A percentile compares a stretch with the other conserved stretches of the same genome.
Evolutionary conservation across 2,888 invertebrate genomes (phyloP).

Genomic region (Urechis unicinctus): DNA sequence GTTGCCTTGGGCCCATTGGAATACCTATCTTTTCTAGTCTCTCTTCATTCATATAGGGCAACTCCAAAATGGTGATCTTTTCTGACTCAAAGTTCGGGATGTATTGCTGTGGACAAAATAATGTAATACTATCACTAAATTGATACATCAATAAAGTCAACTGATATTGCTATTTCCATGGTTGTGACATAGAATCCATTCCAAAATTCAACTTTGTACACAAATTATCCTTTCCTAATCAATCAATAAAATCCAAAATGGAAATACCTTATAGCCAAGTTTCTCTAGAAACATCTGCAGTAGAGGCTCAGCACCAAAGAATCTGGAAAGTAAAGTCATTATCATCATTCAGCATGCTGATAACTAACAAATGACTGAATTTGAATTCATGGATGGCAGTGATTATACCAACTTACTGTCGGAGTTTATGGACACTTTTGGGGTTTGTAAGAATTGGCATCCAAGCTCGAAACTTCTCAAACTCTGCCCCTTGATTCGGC

Average conservation of each 20-base stretch:
- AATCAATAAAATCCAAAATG: not conserved
- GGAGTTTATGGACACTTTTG: slow-evolving; percentile 76
- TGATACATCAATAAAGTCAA: not conserved
- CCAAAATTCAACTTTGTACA: too few relatives aligned
- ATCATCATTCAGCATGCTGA: not conserved
- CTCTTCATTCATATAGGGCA: slow-evolving; percentile 85
- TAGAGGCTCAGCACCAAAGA: slow-evolving; percentile 87
- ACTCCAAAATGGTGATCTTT: slow-evolving; percentile 75
- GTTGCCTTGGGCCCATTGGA: slow-evolving; percentile 79
- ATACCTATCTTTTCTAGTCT: slow-evolving; percentile 79
- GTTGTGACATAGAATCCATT: not conserved
- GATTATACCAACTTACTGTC: slow-evolving; percentile 65
- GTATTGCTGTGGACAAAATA: slow-evolving; percentile 66
- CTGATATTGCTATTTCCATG: not conserved
- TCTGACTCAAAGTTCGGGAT: slow-evolving; percentile 75
- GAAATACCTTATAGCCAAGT: slow-evolving; percentile 75
- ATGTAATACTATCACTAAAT: not conserved
- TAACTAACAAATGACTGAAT: too few relatives aligned
- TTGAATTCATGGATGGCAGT: too few relatives aligned
- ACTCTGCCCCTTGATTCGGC: slow-evolving; percentile 23
- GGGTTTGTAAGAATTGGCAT: slow-evolving; percentile 69
- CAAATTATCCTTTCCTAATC: not conserved
- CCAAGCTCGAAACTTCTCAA: slow-evolving; percentile 45
- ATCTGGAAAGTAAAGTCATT: slow-evolving; percentile 47
- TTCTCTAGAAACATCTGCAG: slow-evolving; percentile 82